Evolutionary conservation across 2,888 invertebrate genomes (phyloP).

Genomic region (Drosophila neonasuta): DNA sequence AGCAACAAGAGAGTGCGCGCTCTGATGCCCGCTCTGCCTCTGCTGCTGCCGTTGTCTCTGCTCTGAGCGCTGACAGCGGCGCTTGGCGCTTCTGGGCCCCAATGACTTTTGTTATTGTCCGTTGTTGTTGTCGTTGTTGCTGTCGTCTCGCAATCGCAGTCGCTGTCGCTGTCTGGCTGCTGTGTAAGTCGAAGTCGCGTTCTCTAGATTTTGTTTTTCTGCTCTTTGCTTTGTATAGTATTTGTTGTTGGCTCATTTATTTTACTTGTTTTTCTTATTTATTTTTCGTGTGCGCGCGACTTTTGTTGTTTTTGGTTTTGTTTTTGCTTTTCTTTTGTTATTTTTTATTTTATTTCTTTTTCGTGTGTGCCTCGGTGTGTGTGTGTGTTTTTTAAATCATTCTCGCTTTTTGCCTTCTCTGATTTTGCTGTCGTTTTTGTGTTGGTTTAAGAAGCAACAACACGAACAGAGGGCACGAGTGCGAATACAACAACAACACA

Average conservation of each 20-base stretch:
- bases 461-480: slow-evolving; percentile 39
- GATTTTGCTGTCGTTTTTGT: slow-evolving; percentile 58
- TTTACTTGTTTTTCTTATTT: slow-evolving; percentile 54
- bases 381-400: slow-evolving; percentile 48
- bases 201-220: slow-evolving; percentile 67
- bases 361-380: not conserved
- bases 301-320: slow-evolving; percentile 40
- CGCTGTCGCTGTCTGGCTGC: slow-evolving; percentile 61
- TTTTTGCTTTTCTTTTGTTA: slow-evolving; percentile 39
- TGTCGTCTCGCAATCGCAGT: slow-evolving; percentile 10
- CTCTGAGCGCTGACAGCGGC: slow-evolving; percentile 43
- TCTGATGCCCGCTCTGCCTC: slow-evolving; percentile 47
- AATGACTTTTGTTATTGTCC: slow-evolving; percentile 24
- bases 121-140: slow-evolving; percentile 22
- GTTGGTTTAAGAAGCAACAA: slow-evolving; percentile 40
- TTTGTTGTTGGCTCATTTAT: slow-evolving; percentile 62
- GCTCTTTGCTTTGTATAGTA: slow-evolving; percentile 37
- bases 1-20: slow-evolving; percentile 22
- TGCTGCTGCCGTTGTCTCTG: slow-evolving; percentile 34
- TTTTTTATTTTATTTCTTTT: slow-evolving; percentile 27
- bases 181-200: slow-evolving; percentile 69
- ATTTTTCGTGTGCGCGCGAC: slow-evolving; percentile 54
- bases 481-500: slow-evolving; percentile 26
- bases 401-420: slow-evolving; percentile 54
- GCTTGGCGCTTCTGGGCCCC: slow-evolving; percentile 48